Evolutionary conservation across 35 echinoderm and acorn worm genomes (phyloP).

Genomic region (Amphiura filiformis): DNA sequence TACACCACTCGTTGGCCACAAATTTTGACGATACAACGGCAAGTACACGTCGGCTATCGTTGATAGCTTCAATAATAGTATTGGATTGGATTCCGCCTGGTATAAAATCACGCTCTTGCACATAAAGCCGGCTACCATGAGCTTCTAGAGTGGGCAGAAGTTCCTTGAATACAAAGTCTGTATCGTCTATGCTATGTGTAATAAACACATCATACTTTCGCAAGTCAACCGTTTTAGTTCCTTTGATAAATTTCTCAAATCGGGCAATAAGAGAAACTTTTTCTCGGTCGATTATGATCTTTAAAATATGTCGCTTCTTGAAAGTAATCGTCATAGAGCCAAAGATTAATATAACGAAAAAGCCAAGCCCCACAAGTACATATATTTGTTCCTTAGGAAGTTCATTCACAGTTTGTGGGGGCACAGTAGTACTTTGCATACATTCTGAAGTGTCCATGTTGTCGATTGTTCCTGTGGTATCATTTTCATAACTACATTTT

Average conservation of each 20-base stretch:
- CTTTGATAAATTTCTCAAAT: not conserved
- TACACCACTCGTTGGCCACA: not conserved
- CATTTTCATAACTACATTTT: not conserved
- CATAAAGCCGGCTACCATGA: not conserved
- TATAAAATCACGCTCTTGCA: not conserved
- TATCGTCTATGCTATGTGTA: not conserved
- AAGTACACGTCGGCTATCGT: not conserved
- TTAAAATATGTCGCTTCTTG: not conserved
- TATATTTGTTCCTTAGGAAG: not conserved
- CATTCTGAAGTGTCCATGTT: too few species aligned
- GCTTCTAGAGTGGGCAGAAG: not conserved
- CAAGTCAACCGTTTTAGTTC: too few species aligned
- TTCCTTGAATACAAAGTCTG: not conserved
- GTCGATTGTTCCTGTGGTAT: too few species aligned
- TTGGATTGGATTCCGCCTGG: not conserved
- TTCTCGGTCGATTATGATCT: not conserved
- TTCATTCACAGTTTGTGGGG: too few species aligned
- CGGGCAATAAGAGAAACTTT: not conserved
- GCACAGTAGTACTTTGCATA: too few species aligned
- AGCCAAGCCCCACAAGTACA: not conserved
- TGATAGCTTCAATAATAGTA: not conserved
- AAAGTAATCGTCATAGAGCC: not conserved
- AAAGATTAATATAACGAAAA: not conserved
- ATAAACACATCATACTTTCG: not conserved
- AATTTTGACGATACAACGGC: not conserved